Conservation (phyloP, 2,113 vertebrate genomes). For the Neodontobutis hainanensis region DNA sequence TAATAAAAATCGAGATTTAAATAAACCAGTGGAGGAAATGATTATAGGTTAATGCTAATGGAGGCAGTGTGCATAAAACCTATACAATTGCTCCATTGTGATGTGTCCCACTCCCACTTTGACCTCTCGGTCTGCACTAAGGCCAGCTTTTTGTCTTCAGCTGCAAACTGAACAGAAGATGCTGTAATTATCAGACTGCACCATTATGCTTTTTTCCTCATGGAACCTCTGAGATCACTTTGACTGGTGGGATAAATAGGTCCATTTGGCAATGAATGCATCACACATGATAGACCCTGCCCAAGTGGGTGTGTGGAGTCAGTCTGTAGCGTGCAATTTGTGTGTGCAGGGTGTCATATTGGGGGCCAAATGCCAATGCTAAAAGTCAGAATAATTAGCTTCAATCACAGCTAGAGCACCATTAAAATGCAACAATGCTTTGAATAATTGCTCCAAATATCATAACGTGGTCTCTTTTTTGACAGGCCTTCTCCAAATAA, state of each 20-base stretch:
- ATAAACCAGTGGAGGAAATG: constrained; percentile 10
- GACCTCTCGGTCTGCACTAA: constrained; percentile 23
- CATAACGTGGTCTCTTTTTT: neutral
- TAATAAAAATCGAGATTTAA: constrained; percentile 4
- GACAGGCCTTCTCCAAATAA: neutral
- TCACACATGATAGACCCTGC: constrained; percentile 47
- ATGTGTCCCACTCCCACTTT: neutral
- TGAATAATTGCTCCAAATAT: neutral
- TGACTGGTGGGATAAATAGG: constrained; percentile 15
- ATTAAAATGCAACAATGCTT: neutral
- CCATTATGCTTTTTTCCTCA: constrained; percentile 21
- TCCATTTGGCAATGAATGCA: constrained; percentile 36
- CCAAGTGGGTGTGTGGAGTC: constrained; percentile 28
- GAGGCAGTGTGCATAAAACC: constrained; percentile 12
- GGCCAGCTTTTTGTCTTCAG: constrained; percentile 43
- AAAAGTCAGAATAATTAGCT: neutral
- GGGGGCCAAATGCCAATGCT: neutral
- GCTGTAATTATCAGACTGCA: constrained; percentile 24
- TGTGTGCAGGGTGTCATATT: neutral
- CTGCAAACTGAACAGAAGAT: constrained; percentile 35
- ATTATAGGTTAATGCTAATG: constrained; percentile 23
- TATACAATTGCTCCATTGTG: constrained; percentile 57
- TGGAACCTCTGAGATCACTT: constrained; percentile 56
- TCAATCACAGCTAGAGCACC: too few species aligned
- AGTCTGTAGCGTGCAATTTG: constrained; percentile 5